Conservation (phyloP, 1,140 invertebrate species). For the Eumaeus atala region DNA sequence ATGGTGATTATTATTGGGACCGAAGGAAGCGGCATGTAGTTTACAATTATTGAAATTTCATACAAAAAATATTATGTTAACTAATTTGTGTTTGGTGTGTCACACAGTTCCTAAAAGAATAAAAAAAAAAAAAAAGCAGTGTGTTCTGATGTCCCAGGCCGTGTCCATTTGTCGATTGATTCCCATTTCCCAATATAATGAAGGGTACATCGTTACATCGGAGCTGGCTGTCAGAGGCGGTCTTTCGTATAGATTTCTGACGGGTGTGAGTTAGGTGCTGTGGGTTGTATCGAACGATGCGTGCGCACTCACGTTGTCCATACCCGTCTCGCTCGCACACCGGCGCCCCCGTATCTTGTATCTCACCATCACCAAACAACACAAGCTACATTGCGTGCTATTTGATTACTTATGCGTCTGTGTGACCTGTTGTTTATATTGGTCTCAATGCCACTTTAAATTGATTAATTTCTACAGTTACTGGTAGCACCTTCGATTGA, state of each 20-base stretch:
- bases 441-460: constrained; percentile 64
- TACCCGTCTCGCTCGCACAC: constrained; percentile 39
- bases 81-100: too few species aligned
- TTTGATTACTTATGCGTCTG: constrained; percentile 60
- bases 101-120: too few species aligned
- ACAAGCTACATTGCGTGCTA: constrained; percentile 59
- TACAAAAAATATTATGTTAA: too few species aligned
- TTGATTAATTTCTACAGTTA: constrained; percentile 60
- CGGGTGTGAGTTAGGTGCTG: constrained; percentile 46
- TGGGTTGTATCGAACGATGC: constrained; percentile 45
- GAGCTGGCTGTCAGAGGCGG: constrained; percentile 56
- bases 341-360: constrained; percentile 18
- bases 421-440: constrained; percentile 68
- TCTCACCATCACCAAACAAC: constrained; percentile 33
- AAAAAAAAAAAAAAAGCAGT: too few species aligned
- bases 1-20: too few species aligned
- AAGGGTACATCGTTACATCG: constrained; percentile 66
- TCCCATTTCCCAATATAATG: constrained; percentile 70
- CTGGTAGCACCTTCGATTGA: constrained; percentile 46
- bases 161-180: constrained; percentile 66
- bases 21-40: too few species aligned
- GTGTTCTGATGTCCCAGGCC: too few species aligned
- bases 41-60: too few species aligned
- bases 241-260: constrained; percentile 46
- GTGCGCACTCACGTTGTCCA: constrained; percentile 53